Conservation (phyloP, 1,140 invertebrate species). For the Halesus radiatus region DNA sequence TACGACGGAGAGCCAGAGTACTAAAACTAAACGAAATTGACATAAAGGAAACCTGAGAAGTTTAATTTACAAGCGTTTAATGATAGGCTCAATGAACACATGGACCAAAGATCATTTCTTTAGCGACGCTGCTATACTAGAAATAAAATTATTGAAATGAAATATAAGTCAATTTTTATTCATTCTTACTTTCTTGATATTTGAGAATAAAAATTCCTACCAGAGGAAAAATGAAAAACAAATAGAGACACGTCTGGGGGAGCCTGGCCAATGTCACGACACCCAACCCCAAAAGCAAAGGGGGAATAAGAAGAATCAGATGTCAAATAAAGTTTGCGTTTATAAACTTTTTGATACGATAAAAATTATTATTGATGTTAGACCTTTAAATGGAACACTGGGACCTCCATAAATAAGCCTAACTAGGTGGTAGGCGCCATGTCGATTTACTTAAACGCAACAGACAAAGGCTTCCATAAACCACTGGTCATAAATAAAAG, state of each 20-base stretch:
- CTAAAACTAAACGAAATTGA: conserved; percentile 20
- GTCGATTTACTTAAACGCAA: background rate
- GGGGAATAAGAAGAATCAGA: too few relatives aligned
- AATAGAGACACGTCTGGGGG: background rate
- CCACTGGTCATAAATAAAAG: conserved; percentile 24
- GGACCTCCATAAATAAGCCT: background rate
- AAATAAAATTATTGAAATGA: background rate
- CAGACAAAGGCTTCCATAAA: conserved; percentile 16
- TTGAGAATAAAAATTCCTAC: background rate
- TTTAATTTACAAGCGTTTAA: conserved; percentile 8
- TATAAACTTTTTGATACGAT: background rate
- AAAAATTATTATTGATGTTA: background rate
- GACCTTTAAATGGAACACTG: background rate
- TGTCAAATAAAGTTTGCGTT: background rate
- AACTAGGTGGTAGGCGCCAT: background rate
- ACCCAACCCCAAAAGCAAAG: too few relatives aligned
- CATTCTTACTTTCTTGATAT: background rate
- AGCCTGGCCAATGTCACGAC: too few relatives aligned
- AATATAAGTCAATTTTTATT: background rate
- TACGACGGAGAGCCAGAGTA: background rate
- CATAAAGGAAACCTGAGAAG: background rate
- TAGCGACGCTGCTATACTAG: background rate
- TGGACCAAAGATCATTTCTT: background rate
- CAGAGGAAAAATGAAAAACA: background rate
- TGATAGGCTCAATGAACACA: background rate